Conservation (phyloP, 1,140 invertebrate genomes). For the Lasioglossum baleicum region DNA sequence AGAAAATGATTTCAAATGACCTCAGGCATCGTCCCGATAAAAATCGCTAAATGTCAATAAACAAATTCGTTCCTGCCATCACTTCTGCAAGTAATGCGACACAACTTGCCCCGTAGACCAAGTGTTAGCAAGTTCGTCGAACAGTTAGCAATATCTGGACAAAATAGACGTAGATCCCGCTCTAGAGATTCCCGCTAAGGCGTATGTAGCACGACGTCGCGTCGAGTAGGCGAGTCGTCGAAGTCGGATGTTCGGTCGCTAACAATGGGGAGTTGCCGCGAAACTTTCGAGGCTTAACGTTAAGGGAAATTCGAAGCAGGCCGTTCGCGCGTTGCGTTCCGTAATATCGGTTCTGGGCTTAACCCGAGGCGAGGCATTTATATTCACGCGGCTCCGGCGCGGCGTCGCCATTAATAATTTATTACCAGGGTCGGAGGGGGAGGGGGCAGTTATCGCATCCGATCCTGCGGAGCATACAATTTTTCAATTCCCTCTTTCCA, state of each 20-base stretch:
- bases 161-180: no score
- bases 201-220: conserved; percentile 3
- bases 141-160: no score
- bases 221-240: not conserved
- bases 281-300: not conserved
- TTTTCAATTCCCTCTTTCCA: conserved; percentile 9
- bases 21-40: no score
- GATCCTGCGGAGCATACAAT: not conserved
- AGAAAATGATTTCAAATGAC: no score
- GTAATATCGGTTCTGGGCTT: not conserved
- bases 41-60: no score
- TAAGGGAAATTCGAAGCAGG: not conserved
- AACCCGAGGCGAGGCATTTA: not conserved
- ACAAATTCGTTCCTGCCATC: no score
- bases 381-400: not conserved
- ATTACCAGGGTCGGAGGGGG: not conserved
- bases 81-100: no score
- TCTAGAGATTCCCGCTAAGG: not conserved
- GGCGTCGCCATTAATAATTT: not conserved
- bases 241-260: conserved; percentile 5
- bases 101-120: no score
- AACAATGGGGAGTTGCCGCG: not conserved
- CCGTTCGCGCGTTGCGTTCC: not conserved
- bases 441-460: not conserved
- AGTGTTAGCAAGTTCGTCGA: no score